Evolutionary conservation across 1,140 invertebrate genomes (phyloP), one percentile per base, ranked within the genome.

Genomic region (Globodera rostochiensis): DNA sequence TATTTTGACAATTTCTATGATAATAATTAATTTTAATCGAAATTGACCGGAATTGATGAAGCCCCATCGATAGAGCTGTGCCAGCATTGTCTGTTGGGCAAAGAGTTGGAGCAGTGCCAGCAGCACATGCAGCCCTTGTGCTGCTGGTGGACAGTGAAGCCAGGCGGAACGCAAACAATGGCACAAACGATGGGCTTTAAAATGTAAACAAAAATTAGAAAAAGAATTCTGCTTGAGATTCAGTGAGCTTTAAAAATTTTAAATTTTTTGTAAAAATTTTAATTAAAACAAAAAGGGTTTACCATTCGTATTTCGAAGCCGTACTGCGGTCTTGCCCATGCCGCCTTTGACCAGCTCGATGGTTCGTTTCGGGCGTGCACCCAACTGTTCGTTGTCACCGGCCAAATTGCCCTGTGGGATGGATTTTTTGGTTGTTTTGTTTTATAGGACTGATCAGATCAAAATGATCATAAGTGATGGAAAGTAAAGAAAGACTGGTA

Each of bases 1-100:
- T 36, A 36, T 36, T 66, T 66, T 66, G 60, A 1, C 3, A 21
- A 21, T 66, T 66, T 21, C 60, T 15, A 66, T 66, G 60, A 21
- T 36, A 66, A 66, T 66, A 66, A 13, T 66, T 21, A 13, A 66
- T 66, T 36, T 3, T 36, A 36, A 36, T 36, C 36, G 36, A 79
- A 81, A 80, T 76, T 64, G 46, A 88, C 88, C 88, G 47, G 88
- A 89, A 80, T 90, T 88, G 47, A 89, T 86, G 74, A 89, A 89
- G 19, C 88, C 88, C 73, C 77, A 84, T 19, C 85, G 85, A 77
- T 90, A 89, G 21, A 89, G 78, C 69, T 89, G 88, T 11, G 88
- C 85, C 47, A 89, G 73, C 88, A 89, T 90, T n/a, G 88, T 57
- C 81, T 89, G 88, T 78, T 89, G 88, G n/a, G 85, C 88, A 66